Conservation (phyloP, 1,140 invertebrate species). For the Diorhabda elongata region DNA sequence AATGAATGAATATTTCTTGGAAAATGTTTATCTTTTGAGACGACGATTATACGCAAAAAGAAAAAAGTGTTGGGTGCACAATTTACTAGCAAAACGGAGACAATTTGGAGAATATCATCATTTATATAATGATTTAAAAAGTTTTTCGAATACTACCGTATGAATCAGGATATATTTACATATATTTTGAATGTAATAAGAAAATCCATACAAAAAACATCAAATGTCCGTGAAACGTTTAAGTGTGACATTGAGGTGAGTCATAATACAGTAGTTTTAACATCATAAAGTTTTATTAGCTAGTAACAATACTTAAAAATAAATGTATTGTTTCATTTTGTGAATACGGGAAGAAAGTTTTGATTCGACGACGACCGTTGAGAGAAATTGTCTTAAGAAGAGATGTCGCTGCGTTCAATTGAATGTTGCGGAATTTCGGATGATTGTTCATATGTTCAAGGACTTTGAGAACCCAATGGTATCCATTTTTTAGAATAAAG, state of each 20-base stretch:
- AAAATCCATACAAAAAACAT: not conserved
- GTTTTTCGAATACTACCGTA: constrained; percentile 11
- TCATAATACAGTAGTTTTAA: constrained; percentile 18
- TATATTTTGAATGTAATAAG: constrained; percentile 15
- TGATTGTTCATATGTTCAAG: not conserved
- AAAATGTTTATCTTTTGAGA: constrained; percentile 4
- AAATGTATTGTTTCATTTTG: constrained; percentile 12
- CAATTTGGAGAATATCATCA: not conserved
- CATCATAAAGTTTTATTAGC: constrained; percentile 13
- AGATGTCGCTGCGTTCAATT: no score
- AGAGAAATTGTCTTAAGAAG: not conserved
- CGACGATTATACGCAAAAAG: constrained; percentile 4
- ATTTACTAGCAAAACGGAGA: constrained; percentile 12
- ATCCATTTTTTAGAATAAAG: not conserved
- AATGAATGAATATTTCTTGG: not conserved
- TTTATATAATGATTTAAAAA: constrained; percentile 16
- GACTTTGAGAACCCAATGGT: constrained; percentile 1
- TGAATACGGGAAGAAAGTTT: constrained; percentile 1
- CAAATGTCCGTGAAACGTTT: constrained; percentile 18
- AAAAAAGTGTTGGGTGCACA: constrained; percentile 10
- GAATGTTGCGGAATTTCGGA: no score
- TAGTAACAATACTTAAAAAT: constrained; percentile 7
- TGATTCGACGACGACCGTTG: constrained; percentile 8
- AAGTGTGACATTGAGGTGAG: constrained; percentile 20
- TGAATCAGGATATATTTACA: not conserved